Evolutionary conservation across 1,140 invertebrate genomes (phyloP), one percentile per base, ranked within the genome.

Genomic region (Drosophila athabasca): DNA sequence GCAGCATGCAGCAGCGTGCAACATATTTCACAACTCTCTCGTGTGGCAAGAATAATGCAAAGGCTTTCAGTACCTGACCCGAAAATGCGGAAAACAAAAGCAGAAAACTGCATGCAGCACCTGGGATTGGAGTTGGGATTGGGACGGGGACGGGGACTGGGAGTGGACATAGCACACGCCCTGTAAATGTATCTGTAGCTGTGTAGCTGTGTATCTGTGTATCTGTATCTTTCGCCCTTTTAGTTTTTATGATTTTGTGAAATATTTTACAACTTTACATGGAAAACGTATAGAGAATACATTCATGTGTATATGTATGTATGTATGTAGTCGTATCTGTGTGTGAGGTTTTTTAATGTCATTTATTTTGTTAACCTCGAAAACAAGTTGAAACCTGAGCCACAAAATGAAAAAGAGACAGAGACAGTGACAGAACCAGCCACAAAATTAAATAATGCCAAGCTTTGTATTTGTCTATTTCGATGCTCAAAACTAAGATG

Each of bases 231-330:
- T 41, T 53, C 65, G 44, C 58, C 24, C 8, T 54, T 55, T 44
- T 3, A 54, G 65, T 35, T 79, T 80, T 85, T 85, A 85, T 79
- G 83, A 76, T 78, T 85, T 87, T 88, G 83, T 87, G 78, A 87
- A 78, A 82, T 65, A 85, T 88, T 87, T 87, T 88, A 87, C 82
- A 87, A 79, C 79, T 81, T 65, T 82, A 87, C 78, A 87, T 71
- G 78, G 83, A 87, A 87, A 74, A 81, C 62, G 49, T 59, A 26
- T 26, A 19, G 17, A 19, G 17, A 19, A 19, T 19, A 62, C 43
- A 13, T 13, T 4, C 5, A 39, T 39, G 11, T 39, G 1, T 39
- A 4, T 65, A 62, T 67, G 59, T 39, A 13, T 13, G 4, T 13
- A 39, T 39, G 11, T 39, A 5, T 39, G 11, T 35, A 60, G 62